Conservation (phyloP, 53 echinoderm and acorn worm species). For the Stichopus horrens region DNA sequence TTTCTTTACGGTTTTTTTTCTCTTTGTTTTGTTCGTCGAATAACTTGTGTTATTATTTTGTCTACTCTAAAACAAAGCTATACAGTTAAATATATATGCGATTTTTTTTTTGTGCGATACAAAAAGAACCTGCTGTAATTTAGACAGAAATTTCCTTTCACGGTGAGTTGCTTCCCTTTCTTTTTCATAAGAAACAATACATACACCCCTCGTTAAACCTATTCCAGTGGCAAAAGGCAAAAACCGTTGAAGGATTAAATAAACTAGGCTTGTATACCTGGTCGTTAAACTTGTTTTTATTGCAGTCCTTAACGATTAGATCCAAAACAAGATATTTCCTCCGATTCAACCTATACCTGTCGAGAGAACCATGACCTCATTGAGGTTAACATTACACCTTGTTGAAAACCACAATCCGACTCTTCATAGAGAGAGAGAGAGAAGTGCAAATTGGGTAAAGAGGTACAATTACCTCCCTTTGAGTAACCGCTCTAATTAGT, state of each 20-base stretch:
- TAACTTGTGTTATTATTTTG: too few species aligned
- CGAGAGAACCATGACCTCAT: conserved; percentile 21
- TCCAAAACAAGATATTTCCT: conserved; percentile 43
- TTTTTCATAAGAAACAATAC: too few species aligned
- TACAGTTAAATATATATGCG: too few species aligned
- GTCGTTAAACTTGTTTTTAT: conserved; percentile 20
- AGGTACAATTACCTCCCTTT: conserved; percentile 14
- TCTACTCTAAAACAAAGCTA: too few species aligned
- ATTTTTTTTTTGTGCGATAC: too few species aligned
- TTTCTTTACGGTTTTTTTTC: too few species aligned
- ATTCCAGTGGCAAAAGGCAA: conserved; percentile 1
- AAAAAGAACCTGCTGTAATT: too few species aligned
- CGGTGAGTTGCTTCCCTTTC: too few species aligned
- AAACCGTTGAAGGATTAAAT: neutral
- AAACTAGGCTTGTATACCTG: conserved; percentile 15
- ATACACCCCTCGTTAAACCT: neutral
- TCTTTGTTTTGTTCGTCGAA: too few species aligned
- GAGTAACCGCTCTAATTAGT: conserved; percentile 35
- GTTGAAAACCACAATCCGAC: conserved; percentile 22
- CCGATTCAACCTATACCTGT: neutral
- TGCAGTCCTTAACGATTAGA: conserved; percentile 1
- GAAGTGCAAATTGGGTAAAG: conserved; percentile 23
- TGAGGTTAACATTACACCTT: conserved; percentile 10
- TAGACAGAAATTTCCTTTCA: too few species aligned
- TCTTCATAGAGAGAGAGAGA: neutral